Conservation (phyloP, 2,113 vertebrate species). For the Phoxinus phoxinus region DNA sequence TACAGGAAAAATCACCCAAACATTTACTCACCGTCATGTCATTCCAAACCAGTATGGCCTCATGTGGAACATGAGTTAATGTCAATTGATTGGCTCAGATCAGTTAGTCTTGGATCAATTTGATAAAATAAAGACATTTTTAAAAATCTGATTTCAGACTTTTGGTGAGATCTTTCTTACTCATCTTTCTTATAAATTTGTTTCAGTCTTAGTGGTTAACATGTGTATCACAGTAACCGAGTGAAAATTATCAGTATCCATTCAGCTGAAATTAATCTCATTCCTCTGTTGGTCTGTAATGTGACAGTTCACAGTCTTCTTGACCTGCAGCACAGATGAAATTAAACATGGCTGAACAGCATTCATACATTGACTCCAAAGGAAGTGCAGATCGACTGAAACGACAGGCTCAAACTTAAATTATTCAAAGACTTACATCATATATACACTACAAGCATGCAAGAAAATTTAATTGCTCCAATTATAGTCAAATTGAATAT, state of each 20-base stretch:
- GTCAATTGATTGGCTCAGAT: not conserved
- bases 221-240: not conserved
- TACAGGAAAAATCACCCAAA: not conserved
- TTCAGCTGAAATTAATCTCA: not conserved
- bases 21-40: not conserved
- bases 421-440: constrained; percentile 6
- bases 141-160: not conserved
- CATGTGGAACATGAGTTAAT: not conserved
- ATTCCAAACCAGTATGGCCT: not conserved
- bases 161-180: not conserved
- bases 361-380: constrained; percentile 25
- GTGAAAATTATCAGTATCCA: not conserved
- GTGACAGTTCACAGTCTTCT: constrained; percentile 31
- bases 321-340: constrained; percentile 53
- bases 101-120: not conserved
- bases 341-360: constrained; percentile 44
- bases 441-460: not conserved
- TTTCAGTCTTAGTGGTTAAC: not conserved
- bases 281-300: constrained; percentile 12
- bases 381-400: constrained; percentile 45
- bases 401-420: constrained; percentile 24
- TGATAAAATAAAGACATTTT: not conserved
- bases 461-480: not conserved
- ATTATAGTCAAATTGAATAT: not conserved
- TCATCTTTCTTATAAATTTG: not conserved